phyloP scores from a whole-genome alignment of 2,797 vertebrate species.

The Aldrovandia affinis region DNA sequence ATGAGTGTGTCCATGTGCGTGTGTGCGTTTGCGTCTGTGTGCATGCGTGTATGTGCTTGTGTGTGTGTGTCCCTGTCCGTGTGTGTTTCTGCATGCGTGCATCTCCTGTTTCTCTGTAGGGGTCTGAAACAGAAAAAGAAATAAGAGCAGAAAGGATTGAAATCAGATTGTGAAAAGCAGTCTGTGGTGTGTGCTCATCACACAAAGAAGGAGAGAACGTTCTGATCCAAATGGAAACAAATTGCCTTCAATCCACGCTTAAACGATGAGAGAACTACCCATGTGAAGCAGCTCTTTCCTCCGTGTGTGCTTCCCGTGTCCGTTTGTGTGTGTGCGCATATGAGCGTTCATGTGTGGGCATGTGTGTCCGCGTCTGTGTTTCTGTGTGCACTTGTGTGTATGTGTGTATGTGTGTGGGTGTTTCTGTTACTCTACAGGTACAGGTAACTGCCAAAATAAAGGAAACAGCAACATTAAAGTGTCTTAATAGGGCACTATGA shows the following conservation, averaged over 20 bases:
- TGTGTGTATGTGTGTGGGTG: conserved; percentile 8
- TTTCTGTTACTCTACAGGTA: too few relatives aligned
- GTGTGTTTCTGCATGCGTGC: background rate
- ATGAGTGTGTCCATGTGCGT: background rate
- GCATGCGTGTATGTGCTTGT: background rate
- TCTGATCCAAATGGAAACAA: background rate
- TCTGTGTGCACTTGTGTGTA: background rate
- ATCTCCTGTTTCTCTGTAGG: too few relatives aligned
- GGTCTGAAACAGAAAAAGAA: background rate
- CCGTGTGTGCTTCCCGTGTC: background rate
- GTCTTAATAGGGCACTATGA: too few relatives aligned
- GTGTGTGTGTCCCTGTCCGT: background rate
- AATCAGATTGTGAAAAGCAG: background rate
- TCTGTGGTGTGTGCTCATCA: background rate
- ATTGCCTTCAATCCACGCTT: background rate
- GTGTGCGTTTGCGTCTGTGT: background rate
- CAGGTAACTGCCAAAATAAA: too few relatives aligned
- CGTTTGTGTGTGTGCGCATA: background rate
- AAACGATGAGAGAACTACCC: background rate
- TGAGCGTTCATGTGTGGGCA: background rate
- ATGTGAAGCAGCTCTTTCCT: background rate
- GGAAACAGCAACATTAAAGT: too few relatives aligned
- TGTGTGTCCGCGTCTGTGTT: background rate
- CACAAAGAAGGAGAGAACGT: background rate
- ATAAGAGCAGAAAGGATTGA: background rate